phyloP scores from a whole-genome alignment of 2,113 vertebrate species.

The Salvelinus alpinus region DNA sequence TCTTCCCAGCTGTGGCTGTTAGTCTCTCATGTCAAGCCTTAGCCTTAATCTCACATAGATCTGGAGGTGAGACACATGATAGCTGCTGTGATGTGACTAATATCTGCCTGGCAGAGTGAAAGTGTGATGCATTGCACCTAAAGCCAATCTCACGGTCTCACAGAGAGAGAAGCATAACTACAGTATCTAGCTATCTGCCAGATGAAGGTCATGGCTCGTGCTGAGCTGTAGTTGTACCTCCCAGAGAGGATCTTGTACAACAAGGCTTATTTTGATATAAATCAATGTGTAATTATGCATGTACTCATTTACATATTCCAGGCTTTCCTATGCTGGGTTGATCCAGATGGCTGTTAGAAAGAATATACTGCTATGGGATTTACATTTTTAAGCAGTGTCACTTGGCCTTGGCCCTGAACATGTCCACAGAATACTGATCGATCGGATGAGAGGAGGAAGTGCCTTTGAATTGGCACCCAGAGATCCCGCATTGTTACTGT shows the following conservation, averaged over 20 bases:
- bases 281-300: constrained; percentile 37
- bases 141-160: not conserved
- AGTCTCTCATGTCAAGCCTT: not conserved
- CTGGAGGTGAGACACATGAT: not conserved
- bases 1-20: not conserved
- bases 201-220: constrained; percentile 4
- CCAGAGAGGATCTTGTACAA: constrained; percentile 21
- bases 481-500: too few relatives aligned
- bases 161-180: not conserved
- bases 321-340: constrained; percentile 5
- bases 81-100: constrained; percentile 7
- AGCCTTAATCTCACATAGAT: not conserved
- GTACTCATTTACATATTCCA: constrained; percentile 10
- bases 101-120: not conserved
- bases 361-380: constrained; percentile 3
- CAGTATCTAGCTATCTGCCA: not conserved
- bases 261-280: constrained; percentile 42
- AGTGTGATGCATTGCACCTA: constrained; percentile 6
- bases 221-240: constrained; percentile 22
- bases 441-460: too few relatives aligned
- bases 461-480: too few relatives aligned
- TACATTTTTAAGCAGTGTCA: constrained; percentile 27
- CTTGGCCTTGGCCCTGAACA: constrained; percentile 2
- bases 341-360: constrained; percentile 19
- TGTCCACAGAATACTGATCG: too few relatives aligned